These are phyloP conservation scores for Ochropacha duplaris DNA, from an alignment of 2,888 invertebrate genomes.

Conservation along the genomic window DNA sequence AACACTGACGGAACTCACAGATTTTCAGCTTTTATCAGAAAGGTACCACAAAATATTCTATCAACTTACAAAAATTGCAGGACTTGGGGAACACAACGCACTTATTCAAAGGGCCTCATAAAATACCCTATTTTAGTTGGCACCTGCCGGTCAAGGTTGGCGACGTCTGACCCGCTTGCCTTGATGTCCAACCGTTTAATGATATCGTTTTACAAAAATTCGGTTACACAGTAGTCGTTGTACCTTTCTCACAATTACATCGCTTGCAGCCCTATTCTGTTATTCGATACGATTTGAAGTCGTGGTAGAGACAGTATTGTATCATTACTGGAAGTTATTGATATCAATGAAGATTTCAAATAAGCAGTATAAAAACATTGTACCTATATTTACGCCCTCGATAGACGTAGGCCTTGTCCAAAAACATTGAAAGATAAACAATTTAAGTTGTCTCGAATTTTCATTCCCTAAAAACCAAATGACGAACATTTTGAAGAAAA, in stretches of 20 bases:
- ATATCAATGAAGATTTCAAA: too few species aligned
- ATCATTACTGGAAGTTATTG: too few species aligned
- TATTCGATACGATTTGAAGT: not conserved
- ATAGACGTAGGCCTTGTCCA: too few species aligned
- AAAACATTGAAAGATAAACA: too few species aligned
- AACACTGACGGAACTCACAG: too few species aligned
- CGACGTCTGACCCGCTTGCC: conserved; percentile 41
- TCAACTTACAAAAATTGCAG: not conserved
- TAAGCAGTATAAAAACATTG: too few species aligned
- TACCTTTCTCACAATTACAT: conserved; percentile 16
- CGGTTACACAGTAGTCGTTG: conserved; percentile 26
- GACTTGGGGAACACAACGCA: not conserved
- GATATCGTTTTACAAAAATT: conserved; percentile 40
- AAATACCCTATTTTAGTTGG: conserved; percentile 19
- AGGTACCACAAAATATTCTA: too few species aligned
- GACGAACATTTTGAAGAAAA: too few species aligned
- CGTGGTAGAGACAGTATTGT: not conserved
- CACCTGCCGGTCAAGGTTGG: conserved; percentile 46
- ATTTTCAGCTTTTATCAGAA: too few species aligned
- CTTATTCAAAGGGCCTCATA: conserved; percentile 16
- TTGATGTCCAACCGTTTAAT: conserved; percentile 33
- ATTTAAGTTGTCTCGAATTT: too few species aligned
- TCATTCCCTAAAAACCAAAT: too few species aligned
- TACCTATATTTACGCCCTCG: too few species aligned
- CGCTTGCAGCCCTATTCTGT: not conserved